Conservation (phyloP, 2,888 invertebrate species). For the Bombylius discolor region DNA sequence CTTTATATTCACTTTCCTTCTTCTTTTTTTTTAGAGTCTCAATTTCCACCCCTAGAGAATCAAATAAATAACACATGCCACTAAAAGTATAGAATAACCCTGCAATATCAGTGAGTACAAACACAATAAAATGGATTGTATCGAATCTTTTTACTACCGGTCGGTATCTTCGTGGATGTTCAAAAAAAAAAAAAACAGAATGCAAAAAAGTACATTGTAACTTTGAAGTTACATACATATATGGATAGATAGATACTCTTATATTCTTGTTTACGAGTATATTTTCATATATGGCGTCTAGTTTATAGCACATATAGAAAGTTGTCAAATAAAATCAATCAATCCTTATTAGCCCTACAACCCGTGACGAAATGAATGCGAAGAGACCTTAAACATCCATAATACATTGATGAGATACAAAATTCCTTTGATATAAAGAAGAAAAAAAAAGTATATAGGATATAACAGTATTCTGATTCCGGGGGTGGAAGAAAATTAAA, state of each 20-base stretch:
- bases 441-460: background rate
- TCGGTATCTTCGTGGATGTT: background rate
- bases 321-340: constrained; percentile 15
- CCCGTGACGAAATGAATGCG: constrained; percentile 5
- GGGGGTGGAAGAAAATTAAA: background rate
- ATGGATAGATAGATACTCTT: too few relatives aligned
- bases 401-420: background rate
- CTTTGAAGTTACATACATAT: too few relatives aligned
- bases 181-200: background rate
- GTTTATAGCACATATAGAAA: background rate
- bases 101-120: constrained; percentile 7
- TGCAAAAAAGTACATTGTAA: too few relatives aligned
- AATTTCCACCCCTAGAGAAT: constrained; percentile 13
- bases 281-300: background rate
- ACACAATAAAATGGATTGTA: constrained; percentile 9
- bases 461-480: background rate
- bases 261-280: background rate
- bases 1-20: constrained; percentile 3
- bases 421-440: constrained; percentile 2
- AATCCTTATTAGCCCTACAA: constrained; percentile 17
- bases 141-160: background rate
- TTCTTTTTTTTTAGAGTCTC: background rate
- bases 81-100: constrained; percentile 12
- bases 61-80: constrained; percentile 22
- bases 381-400: too few relatives aligned